phyloP scores from a whole-genome alignment of 2,113 vertebrate genomes.

The Pseudorhombus dupliciocellatus region DNA sequence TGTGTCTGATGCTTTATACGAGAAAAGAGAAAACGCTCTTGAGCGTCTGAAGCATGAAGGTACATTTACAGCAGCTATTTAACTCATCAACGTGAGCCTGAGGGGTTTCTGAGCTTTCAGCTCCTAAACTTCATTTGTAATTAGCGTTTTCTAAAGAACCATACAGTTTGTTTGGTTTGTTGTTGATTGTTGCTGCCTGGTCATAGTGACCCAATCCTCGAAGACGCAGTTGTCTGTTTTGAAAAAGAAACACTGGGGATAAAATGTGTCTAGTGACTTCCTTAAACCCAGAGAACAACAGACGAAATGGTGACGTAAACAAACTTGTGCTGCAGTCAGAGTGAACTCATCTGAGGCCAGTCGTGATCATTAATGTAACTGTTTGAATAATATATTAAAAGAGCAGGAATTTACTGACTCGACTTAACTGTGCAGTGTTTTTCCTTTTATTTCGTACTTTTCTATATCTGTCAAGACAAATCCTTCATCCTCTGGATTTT shows the following conservation, averaged over 20 bases:
- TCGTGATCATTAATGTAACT: conserved; percentile 26
- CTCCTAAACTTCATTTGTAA: background rate
- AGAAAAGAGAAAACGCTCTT: background rate
- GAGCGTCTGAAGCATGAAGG: background rate
- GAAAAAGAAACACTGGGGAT: background rate
- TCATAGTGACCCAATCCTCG: too few relatives aligned
- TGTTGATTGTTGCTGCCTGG: too few relatives aligned
- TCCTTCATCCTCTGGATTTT: too few relatives aligned
- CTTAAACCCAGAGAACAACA: background rate
- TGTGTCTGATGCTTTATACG: background rate
- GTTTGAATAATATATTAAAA: conserved; percentile 42
- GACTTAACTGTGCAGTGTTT: background rate
- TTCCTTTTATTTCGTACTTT: background rate
- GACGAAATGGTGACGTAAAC: background rate
- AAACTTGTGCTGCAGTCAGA: background rate
- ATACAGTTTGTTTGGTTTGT: too few relatives aligned
- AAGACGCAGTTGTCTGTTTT: background rate
- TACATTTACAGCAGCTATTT: conserved; percentile 25
- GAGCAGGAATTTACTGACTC: background rate
- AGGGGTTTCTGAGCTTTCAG: conserved; percentile 1
- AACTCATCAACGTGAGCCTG: conserved; percentile 12
- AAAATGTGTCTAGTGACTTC: background rate
- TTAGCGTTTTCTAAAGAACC: background rate
- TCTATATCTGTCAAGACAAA: too few relatives aligned
- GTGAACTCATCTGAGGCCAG: conserved; percentile 27